Percentiles rank a stretch among this genome's conserved stretches.
Evolutionary conservation across 1,140 invertebrate species (phyloP).

Genomic region (Zaprionus nigranus): DNA sequence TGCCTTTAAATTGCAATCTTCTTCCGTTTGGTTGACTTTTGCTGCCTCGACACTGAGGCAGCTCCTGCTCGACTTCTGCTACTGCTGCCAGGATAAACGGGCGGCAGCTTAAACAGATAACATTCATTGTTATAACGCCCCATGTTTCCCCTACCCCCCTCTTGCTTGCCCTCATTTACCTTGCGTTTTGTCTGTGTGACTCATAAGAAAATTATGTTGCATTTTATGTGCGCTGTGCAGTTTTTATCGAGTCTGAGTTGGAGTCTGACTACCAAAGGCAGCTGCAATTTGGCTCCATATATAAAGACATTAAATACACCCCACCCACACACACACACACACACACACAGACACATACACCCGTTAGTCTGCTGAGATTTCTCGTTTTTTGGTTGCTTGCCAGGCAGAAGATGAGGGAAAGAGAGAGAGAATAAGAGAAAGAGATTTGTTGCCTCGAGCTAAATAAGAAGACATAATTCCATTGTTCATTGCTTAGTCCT

Average conservation of each 20-base stretch:
- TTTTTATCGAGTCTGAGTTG: conserved; percentile 64
- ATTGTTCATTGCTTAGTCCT: conserved; percentile 39
- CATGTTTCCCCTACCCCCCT: background rate
- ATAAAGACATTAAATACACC: conserved; percentile 73
- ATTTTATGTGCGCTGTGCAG: conserved; percentile 72
- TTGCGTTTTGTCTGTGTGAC: conserved; percentile 62
- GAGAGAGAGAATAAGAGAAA: background rate
- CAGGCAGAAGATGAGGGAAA: conserved; percentile 32
- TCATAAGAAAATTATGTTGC: conserved; percentile 83
- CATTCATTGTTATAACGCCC: conserved; percentile 73
- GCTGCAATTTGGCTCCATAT: conserved; percentile 56
- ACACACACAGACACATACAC: conserved; percentile 2
- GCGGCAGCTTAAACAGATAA: conserved; percentile 79
- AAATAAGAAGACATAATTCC: conserved; percentile 79
- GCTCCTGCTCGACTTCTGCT: conserved; percentile 32
- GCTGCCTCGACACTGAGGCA: conserved; percentile 49
- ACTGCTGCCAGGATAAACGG: conserved; percentile 60
- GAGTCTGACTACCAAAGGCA: conserved; percentile 17
- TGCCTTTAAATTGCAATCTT: conserved; percentile 77
- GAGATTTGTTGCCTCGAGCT: conserved; percentile 63
- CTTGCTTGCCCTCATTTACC: conserved; percentile 23
- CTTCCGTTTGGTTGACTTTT: conserved; percentile 80
- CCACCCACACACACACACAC: conserved; percentile 2
- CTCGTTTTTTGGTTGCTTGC: conserved; percentile 67
- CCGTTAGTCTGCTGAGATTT: conserved; percentile 6